A percentile compares a stretch with the other conserved stretches of the same genome.
These are phyloP conservation scores for Phalacrocorax carbo DNA, from an alignment of 2,113 vertebrate genomes.

Conservation along the genomic window DNA sequence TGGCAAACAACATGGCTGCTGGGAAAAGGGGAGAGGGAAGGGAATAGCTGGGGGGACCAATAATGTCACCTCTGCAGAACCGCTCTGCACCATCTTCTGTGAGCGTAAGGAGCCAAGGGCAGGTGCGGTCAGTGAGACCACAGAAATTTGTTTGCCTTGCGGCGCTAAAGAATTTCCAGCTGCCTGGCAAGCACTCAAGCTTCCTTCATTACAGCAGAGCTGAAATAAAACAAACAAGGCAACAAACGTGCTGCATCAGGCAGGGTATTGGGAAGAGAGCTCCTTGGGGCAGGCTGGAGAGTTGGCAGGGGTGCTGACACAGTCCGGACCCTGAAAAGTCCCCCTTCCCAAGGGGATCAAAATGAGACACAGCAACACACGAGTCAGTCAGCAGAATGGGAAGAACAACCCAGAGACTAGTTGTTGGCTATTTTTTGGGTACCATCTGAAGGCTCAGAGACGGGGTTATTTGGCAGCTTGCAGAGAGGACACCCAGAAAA, in stretches of 20 bases:
- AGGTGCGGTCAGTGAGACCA: background rate
- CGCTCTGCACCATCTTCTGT: background rate
- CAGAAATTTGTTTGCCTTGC: background rate
- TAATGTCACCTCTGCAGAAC: background rate
- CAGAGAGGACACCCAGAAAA: background rate
- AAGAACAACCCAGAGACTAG: background rate
- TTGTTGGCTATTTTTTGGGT: background rate
- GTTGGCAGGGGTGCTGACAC: background rate
- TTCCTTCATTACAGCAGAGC: background rate
- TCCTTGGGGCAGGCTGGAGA: background rate
- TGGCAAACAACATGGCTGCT: background rate
- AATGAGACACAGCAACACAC: background rate
- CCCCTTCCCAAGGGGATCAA: background rate
- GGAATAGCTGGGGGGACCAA: background rate
- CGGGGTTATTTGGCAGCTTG: background rate
- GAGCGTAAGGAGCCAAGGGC: background rate
- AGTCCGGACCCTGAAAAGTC: background rate
- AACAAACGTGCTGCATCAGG: background rate
- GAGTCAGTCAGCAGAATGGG: background rate
- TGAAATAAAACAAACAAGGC: background rate
- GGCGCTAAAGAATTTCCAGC: background rate
- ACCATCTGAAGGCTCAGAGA: background rate
- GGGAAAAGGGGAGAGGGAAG: background rate
- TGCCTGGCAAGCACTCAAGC: background rate
- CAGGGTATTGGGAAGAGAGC: background rate